phyloP scores from a whole-genome alignment of 2,888 invertebrate genomes.

The Acanthosepion lycidas region DNA sequence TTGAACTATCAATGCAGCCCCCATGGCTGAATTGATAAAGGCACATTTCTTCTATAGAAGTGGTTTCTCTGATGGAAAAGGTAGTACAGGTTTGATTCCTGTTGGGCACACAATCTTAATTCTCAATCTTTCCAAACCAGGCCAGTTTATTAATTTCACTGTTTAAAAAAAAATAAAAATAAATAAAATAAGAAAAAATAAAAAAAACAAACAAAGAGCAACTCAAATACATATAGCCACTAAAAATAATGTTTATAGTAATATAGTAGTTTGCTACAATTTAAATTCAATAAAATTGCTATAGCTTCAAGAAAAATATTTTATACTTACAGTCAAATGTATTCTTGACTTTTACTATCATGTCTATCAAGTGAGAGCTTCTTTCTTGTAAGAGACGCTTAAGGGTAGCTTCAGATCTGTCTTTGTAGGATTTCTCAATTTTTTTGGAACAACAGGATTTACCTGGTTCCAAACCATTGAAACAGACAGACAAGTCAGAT shows the following conservation, averaged over 20 bases:
- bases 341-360: background rate
- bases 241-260: too few relatives aligned
- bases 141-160: too few relatives aligned
- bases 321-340: background rate
- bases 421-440: constrained; percentile 35
- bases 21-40: too few relatives aligned
- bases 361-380: background rate
- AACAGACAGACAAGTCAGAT: constrained; percentile 49
- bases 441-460: constrained; percentile 33
- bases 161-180: too few relatives aligned
- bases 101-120: too few relatives aligned
- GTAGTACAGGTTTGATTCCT: background rate
- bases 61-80: background rate
- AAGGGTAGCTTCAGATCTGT: background rate
- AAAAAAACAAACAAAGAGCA: too few relatives aligned
- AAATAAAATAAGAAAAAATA: too few relatives aligned
- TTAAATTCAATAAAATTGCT: too few relatives aligned
- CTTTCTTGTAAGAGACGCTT: constrained; percentile 6
- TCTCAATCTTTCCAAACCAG: too few relatives aligned
- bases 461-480: constrained; percentile 47
- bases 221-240: too few relatives aligned
- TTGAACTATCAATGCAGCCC: too few relatives aligned
- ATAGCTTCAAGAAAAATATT: background rate
- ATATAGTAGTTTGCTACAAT: background rate
- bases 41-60: too few relatives aligned